Conservation (phyloP, 2,797 vertebrate species). For the Peromyscus aztecus region DNA sequence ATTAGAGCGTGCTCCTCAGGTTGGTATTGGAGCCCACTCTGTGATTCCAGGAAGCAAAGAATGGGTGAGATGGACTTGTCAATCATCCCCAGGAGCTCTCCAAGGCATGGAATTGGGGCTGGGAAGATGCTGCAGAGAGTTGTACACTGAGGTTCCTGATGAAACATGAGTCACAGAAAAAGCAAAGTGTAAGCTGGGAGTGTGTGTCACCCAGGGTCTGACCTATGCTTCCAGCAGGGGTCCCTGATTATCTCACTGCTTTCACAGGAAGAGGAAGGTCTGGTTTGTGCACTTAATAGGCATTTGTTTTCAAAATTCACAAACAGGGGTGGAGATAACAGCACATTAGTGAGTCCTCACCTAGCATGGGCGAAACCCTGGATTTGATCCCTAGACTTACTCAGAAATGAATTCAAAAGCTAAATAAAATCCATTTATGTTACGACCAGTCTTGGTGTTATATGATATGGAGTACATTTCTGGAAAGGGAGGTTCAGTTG, state of each 20-base stretch:
- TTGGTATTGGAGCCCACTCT: neutral
- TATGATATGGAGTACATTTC: neutral
- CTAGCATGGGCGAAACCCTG: neutral
- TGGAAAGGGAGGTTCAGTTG: neutral
- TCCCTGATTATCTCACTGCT: neutral
- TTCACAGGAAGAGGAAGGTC: neutral
- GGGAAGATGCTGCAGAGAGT: rapidly evolving
- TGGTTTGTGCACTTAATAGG: neutral
- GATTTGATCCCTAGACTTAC: neutral
- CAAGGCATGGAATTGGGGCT: rapidly evolving
- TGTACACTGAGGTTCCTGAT: too few species aligned
- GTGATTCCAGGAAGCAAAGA: neutral
- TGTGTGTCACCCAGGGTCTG: too few species aligned
- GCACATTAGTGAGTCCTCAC: too few species aligned
- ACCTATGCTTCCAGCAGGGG: neutral
- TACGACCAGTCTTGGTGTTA: neutral
- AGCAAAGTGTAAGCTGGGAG: rapidly evolving
- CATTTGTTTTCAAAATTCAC: neutral
- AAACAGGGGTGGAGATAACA: neutral
- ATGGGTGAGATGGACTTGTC: neutral
- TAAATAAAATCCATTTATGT: neutral
- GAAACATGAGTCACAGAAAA: neutral
- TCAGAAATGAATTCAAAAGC: neutral
- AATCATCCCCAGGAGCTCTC: too few species aligned
- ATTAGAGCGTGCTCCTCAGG: neutral